Conservation (phyloP, 2,797 vertebrate genomes). For the Glyptemys insculpta region DNA sequence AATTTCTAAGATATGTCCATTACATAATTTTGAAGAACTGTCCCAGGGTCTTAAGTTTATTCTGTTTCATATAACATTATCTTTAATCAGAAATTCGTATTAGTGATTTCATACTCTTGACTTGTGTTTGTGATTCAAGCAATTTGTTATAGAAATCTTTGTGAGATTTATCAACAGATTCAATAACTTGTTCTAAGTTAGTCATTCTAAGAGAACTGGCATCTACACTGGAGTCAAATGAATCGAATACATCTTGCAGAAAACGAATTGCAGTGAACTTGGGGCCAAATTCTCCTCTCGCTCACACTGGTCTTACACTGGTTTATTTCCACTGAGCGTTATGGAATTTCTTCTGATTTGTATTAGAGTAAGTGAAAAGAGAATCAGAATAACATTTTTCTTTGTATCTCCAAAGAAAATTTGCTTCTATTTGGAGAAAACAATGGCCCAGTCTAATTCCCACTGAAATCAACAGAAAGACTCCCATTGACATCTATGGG, state of each 20-base stretch:
- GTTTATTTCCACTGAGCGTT: not conserved
- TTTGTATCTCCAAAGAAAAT: not conserved
- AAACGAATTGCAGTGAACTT: not conserved
- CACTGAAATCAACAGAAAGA: not conserved
- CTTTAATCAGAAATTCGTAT: not conserved
- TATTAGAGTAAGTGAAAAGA: not conserved
- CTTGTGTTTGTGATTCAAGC: not conserved
- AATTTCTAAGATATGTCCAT: not conserved
- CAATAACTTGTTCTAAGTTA: not conserved
- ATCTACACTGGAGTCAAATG: not conserved
- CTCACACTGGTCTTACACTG: not conserved
- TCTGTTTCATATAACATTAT: not conserved
- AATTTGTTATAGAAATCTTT: not conserved
- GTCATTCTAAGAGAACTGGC: not conserved
- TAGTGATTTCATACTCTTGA: not conserved
- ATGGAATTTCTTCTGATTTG: not conserved
- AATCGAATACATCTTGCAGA: not conserved
- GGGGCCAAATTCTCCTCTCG: not conserved
- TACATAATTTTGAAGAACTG: not conserved
- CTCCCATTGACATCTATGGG: not conserved
- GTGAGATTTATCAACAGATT: not conserved
- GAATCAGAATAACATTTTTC: not conserved
- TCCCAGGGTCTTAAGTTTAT: not conserved
- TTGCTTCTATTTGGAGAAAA: not conserved
- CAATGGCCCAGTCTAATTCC: not conserved